Evolutionary conservation across 2,113 vertebrate genomes (phyloP).

Genomic region (Scytalopus superciliaris): DNA sequence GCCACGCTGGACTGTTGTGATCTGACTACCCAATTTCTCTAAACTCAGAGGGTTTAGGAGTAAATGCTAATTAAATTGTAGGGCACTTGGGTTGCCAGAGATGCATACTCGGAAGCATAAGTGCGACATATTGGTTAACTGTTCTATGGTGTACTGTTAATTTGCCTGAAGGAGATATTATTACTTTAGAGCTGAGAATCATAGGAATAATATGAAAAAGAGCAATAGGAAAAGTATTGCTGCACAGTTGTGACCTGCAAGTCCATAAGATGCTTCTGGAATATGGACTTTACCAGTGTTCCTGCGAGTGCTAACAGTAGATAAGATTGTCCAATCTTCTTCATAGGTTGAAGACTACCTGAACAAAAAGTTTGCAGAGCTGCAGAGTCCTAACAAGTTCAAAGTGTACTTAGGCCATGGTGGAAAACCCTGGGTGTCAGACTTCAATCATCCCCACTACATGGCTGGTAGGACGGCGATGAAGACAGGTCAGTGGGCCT

Average conservation of each 20-base stretch:
- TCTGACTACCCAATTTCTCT: background rate
- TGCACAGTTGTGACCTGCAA: background rate
- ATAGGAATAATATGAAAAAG: background rate
- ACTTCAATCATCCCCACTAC: conserved; percentile 96
- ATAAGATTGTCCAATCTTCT: background rate
- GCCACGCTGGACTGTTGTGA: background rate
- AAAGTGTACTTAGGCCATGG: conserved; percentile 85
- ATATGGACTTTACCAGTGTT: background rate
- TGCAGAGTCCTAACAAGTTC: conserved; percentile 89
- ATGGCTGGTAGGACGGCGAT: conserved; percentile 92
- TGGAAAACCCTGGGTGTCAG: conserved; percentile 94
- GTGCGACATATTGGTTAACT: background rate
- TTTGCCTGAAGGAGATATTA: background rate
- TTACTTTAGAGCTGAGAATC: background rate
- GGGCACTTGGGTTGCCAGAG: background rate
- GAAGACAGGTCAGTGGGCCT: conserved; percentile 82
- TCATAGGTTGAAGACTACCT: conserved; percentile 83
- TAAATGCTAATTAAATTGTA: background rate
- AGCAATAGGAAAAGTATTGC: background rate
- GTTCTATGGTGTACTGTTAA: background rate
- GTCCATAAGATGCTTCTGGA: background rate
- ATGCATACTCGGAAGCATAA: background rate
- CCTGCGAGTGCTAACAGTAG: background rate
- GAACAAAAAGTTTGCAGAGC: conserved; percentile 83
- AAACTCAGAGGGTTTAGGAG: background rate